Percentiles rank a stretch among this genome's conserved stretches.
Conservation (phyloP, 2,888 invertebrate genomes). For the Lasioglossum oenotherae region DNA sequence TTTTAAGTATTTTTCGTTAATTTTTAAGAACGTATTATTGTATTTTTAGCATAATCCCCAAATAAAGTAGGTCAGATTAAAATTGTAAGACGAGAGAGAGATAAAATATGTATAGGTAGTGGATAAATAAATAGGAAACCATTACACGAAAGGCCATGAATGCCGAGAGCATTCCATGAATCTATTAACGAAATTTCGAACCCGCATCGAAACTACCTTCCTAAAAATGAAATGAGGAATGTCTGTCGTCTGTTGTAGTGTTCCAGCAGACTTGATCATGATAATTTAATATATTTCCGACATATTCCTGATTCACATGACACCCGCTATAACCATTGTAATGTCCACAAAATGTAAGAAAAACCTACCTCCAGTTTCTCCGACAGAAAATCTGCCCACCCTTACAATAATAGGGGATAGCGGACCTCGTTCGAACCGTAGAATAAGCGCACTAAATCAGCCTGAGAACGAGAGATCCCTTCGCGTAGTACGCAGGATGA, state of each 20-base stretch:
- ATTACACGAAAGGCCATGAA: no score
- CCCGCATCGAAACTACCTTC: neutral
- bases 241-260: no score
- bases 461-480: conserved; percentile 15
- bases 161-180: neutral
- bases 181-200: neutral
- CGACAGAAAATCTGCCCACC: neutral
- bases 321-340: neutral
- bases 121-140: no score
- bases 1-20: no score
- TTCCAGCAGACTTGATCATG: no score
- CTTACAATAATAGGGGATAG: neutral
- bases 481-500: conserved; percentile 19
- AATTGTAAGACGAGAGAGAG: no score
- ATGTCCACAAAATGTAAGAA: neutral
- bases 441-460: conserved; percentile 20
- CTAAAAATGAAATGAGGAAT: no score
- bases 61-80: no score
- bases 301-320: neutral
- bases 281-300: no score
- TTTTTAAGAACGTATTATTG: no score
- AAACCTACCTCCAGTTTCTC: neutral
- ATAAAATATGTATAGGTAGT: no score
- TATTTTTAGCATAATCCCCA: no score
- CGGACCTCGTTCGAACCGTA: neutral